Evolutionary conservation across 1,140 invertebrate species (phyloP).

Genomic region (Saccostrea glomerata): DNA sequence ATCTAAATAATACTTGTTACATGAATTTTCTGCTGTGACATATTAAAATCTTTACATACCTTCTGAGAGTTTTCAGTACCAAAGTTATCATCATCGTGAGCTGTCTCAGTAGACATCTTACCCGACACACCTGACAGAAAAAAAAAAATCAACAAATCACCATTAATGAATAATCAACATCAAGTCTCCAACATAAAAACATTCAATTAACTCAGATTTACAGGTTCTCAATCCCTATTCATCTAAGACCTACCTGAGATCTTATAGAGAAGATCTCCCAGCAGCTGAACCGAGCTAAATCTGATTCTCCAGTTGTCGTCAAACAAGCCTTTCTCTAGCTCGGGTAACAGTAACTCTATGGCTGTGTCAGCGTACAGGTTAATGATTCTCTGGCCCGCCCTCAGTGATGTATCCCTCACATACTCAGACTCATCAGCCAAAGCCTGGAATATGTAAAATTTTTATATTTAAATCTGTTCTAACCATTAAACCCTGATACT

Average conservation of each 20-base stretch:
- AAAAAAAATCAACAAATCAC: background rate
- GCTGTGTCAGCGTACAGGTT: constrained; percentile 97
- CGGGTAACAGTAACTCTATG: constrained; percentile 94
- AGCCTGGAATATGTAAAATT: constrained; percentile 81
- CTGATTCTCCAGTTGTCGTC: constrained; percentile 97
- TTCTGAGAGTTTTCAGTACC: constrained; percentile 98
- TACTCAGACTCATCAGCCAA: constrained; percentile 99
- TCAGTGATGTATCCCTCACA: constrained; percentile 96
- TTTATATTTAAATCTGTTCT: background rate
- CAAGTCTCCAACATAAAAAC: no score
- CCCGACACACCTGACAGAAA: constrained; percentile 89
- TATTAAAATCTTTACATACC: no score
- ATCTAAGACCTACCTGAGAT: constrained; percentile 85
- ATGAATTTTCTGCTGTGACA: background rate
- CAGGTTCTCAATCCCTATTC: no score
- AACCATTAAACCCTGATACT: background rate
- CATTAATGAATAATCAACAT: background rate
- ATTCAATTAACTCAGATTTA: no score
- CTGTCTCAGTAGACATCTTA: constrained; percentile 99
- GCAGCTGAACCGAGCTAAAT: constrained; percentile 96
- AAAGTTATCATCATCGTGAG: constrained; percentile 99
- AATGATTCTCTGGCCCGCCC: constrained; percentile 97
- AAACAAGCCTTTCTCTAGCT: constrained; percentile 88
- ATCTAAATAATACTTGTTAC: no score
- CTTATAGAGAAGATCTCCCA: constrained; percentile 97